phyloP scores from a whole-genome alignment of 2,888 invertebrate species.

The Sisyra terminalis region DNA sequence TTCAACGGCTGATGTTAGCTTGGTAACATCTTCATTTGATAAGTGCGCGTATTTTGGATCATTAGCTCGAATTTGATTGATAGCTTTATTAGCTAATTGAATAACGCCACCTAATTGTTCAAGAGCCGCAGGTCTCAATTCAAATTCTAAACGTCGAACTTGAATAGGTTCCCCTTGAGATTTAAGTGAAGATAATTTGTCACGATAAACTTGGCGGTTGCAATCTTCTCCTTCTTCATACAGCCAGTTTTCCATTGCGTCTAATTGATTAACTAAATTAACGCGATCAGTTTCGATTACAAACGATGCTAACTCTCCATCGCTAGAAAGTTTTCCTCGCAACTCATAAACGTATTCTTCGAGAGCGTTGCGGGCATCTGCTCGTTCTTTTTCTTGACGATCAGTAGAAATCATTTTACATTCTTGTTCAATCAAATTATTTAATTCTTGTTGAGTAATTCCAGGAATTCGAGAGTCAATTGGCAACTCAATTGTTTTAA shows the following conservation, averaged over 20 bases:
- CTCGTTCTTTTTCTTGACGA: constrained; percentile 82
- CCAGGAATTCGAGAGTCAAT: constrained; percentile 63
- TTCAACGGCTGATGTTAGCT: constrained; percentile 49
- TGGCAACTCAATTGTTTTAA: constrained; percentile 71
- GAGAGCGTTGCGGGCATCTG: constrained; percentile 90
- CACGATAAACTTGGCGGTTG: constrained; percentile 53
- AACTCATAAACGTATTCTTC: constrained; percentile 98
- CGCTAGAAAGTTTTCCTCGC: constrained; percentile 69
- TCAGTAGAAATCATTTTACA: constrained; percentile 46
- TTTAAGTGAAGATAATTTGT: constrained; percentile 43
- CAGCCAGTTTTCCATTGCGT: constrained; percentile 87
- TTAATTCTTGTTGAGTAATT: constrained; percentile 51
- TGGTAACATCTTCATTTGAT: constrained; percentile 64
- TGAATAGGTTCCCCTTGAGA: constrained; percentile 81
- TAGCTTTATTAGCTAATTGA: constrained; percentile 63
- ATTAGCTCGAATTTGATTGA: constrained; percentile 51
- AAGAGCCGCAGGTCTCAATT: constrained; percentile 60
- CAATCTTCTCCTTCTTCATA: constrained; percentile 96
- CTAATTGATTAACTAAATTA: constrained; percentile 46
- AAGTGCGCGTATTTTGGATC: constrained; percentile 67
- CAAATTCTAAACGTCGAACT: constrained; percentile 63
- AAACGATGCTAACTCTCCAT: constrained; percentile 58
- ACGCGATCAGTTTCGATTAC: constrained; percentile 53
- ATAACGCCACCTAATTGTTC: constrained; percentile 66
- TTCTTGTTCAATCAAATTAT: constrained; percentile 52